Base-by-base conservation (phyloP, 2,113 vertebrate species). In the Brachirus orientalis region DNA sequence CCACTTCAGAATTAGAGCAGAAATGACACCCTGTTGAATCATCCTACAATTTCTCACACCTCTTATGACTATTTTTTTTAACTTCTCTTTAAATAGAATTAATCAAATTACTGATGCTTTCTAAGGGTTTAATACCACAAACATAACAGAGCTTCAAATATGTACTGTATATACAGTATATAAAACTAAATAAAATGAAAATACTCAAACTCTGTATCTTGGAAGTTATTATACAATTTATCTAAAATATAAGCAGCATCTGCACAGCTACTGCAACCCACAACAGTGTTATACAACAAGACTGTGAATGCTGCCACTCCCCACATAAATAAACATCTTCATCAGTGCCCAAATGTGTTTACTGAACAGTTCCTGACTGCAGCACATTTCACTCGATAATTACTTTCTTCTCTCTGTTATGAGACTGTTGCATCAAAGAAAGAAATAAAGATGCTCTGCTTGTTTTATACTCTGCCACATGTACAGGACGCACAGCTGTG, bases 401-500 rank as follows among this genome's bases (percentile, higher is more conserved):
- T 12, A 1, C 33, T 14, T 16, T 43, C 7, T 33, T 13, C 19
- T 71, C 46, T 43, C 35, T 13, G 16, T 10, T 19, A 2, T 13
- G 51, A 41, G 43, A 13, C 57, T 38, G 1, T 16, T 18, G 22
- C 47, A 46, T 51, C 16, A 35, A 60, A 37, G 4, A 61, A 35
- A 59, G n/a, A 36, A 1, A 1, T 28, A 14, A 0, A 0, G 1
- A 14, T 18, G 54, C 28, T 44, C 43, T n/a, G n/a, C n/a, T 11
- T 52, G 54, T 69, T 38, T 56, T 35, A 28, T 8, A 36, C 55
- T 73, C 57, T 1, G 33, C 17, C 36, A 57, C 50, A 43, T 44
- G 33, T 36, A 51, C 41, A 57, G 19, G 37, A 38, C 2, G 57
- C n/a, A 8, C 28, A 45, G 45, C 60, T 36, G 28, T 22, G 45